Conservation (phyloP, 1,140 invertebrate species). For the Lucilia sericata region DNA sequence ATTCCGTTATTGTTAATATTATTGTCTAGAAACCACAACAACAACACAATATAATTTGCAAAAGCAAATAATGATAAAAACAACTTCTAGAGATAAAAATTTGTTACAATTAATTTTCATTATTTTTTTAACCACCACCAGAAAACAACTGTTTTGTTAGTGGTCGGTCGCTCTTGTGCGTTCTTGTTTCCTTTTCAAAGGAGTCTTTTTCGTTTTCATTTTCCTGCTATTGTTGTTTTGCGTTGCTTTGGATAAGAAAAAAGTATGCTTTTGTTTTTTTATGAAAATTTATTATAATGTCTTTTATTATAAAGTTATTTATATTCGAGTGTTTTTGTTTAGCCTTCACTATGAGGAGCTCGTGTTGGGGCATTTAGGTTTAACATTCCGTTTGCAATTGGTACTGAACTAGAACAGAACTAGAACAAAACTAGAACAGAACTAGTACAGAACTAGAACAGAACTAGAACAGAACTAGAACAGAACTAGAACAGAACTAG, state of each 20-base stretch:
- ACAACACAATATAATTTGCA: not conserved
- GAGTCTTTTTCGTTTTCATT: not conserved
- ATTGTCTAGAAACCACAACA: too few species aligned
- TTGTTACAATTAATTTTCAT: constrained; percentile 26
- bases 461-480: too few species aligned
- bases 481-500: too few species aligned
- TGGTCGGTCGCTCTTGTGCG: not conserved
- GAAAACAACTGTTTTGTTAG: not conserved
- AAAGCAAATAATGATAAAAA: not conserved
- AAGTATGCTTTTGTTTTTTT: not conserved
- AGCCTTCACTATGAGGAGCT: not conserved
- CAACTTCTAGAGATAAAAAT: not conserved
- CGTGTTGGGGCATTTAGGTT: too few species aligned
- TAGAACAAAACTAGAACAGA: too few species aligned
- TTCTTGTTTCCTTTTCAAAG: not conserved
- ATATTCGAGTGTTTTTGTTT: not conserved
- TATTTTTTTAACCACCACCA: not conserved
- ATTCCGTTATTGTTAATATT: too few species aligned
- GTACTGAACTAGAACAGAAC: too few species aligned
- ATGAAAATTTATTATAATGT: constrained; percentile 4
- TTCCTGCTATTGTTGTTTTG: not conserved
- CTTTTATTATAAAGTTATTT: not conserved
- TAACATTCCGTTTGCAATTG: too few species aligned
- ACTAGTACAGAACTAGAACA: too few species aligned
- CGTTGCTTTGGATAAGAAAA: not conserved